Percentiles rank a stretch among this genome's conserved stretches.
These are phyloP conservation scores for Cephus cinctus DNA, from an alignment of 1,140 invertebrate genomes.

Conservation along the genomic window DNA sequence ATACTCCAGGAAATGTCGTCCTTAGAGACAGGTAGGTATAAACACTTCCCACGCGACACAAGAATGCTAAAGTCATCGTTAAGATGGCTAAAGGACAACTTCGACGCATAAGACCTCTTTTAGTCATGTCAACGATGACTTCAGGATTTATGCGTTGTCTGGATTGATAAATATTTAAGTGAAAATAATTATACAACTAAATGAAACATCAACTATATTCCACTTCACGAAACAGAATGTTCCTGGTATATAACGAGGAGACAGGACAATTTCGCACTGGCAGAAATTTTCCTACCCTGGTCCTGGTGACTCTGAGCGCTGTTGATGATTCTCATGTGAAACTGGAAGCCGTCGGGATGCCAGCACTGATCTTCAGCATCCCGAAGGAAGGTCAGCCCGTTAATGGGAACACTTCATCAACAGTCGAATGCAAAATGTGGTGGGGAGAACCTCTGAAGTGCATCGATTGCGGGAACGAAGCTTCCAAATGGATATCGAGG, in stretches of 20 bases:
- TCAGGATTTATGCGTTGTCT: neutral
- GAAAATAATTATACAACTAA: neutral
- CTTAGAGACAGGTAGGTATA: conserved; percentile 36
- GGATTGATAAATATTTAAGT: neutral
- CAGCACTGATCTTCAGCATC: conserved; percentile 30
- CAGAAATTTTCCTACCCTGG: conserved; percentile 35
- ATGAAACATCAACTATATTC: neutral
- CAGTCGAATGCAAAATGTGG: conserved; percentile 36
- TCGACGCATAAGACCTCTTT: too few relatives aligned
- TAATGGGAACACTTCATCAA: conserved; percentile 11
- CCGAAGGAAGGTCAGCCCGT: conserved; percentile 19
- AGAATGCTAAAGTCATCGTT: neutral
- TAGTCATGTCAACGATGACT: neutral
- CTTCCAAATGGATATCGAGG: conserved; percentile 47
- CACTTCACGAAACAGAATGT: conserved; percentile 37
- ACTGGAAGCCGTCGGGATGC: conserved; percentile 40
- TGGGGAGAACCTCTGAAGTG: conserved; percentile 37
- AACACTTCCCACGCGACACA: neutral
- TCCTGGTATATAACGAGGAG: conserved; percentile 41
- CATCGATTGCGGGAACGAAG: conserved; percentile 47
- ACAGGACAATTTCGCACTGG: conserved; percentile 37
- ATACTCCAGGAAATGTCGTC: conserved; percentile 14
- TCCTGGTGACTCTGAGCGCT: conserved; percentile 31
- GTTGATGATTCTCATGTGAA: conserved; percentile 31
- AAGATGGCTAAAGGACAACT: neutral